Percentiles rank a stretch among this genome's conserved stretches.
Evolutionary conservation across 1,140 invertebrate genomes (phyloP).

Genomic region (Tetramorium alpestre): DNA sequence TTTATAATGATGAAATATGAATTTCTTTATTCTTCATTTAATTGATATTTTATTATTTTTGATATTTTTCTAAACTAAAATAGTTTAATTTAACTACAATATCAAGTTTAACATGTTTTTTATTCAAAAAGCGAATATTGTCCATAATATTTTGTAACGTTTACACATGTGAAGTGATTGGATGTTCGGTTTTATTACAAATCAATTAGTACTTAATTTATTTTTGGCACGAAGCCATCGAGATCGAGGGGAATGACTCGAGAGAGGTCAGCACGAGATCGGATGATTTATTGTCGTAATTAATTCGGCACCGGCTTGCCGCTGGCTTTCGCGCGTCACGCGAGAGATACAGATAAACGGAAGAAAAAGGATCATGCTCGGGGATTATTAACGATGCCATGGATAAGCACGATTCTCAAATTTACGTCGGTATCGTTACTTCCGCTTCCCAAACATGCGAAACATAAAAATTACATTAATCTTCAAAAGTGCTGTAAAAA

Average conservation of each 20-base stretch:
- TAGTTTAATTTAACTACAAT: not conserved
- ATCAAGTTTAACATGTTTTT: not conserved
- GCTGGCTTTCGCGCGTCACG: constrained; percentile 58
- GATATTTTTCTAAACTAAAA: not conserved
- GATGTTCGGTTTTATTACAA: constrained; percentile 38
- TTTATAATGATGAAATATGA: not conserved
- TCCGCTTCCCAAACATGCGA: not conserved
- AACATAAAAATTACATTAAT: constrained; percentile 57
- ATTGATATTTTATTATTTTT: not conserved
- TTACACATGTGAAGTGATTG: not conserved
- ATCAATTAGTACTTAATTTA: constrained; percentile 65
- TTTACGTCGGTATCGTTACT: constrained; percentile 41
- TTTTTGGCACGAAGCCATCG: constrained; percentile 18
- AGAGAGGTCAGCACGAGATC: constrained; percentile 50
- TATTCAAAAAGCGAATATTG: not conserved
- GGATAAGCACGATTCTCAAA: constrained; percentile 50
- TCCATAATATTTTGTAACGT: not conserved
- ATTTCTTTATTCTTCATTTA: not conserved
- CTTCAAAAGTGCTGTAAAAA: not conserved
- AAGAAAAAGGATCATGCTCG: constrained; percentile 46
- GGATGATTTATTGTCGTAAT: constrained; percentile 71
- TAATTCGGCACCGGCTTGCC: constrained; percentile 60
- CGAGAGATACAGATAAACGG: constrained; percentile 19
- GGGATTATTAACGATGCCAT: constrained; percentile 69
- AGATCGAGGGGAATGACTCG: constrained; percentile 27